Base-by-base conservation (phyloP, 2,797 vertebrate genomes). In the Manis crassicaudata region DNA sequence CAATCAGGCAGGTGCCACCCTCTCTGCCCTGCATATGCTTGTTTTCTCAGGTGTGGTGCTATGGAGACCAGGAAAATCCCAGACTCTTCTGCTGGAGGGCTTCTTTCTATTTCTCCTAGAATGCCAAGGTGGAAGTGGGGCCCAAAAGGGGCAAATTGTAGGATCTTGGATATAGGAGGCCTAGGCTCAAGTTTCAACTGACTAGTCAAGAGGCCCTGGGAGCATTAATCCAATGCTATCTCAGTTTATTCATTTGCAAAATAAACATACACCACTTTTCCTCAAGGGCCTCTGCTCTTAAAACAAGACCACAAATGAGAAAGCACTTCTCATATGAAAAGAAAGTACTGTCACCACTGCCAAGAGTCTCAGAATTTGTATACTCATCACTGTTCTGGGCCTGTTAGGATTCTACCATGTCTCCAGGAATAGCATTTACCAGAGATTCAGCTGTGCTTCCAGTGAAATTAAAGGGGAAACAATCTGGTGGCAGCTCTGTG, bases 171-270 rank as follows among this genome's bases (percentile, higher is more conserved):
- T 29, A 84, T 79, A 56, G 16, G 70, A 81, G 40, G 27, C 52
- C 46, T 85, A 20, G 79, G 56, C 10, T 76, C 27, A 40, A 8
- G 29, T 77, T 79, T 91, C 37, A 88, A 29, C 50, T 88, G 63
- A 80, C 23, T 21, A 37, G 58, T 54, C 67, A 40, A 14, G 21
- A 84, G 13, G 25, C 11, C 50, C 8, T 11, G 5, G 29, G 20
- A 73, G 8, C 16, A 52, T 27, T 32, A 13, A 85, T 29, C 29
- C 29, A 56, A 43, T 1, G 7, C 58, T n/a, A 37, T 18, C 65
- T 76, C 27, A 35, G 56, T 88, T 93, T 96, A 29, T 80, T 92
- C 43, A 88, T 72, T 46, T 96, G 37, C 73, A 94, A 89, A 83
- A 50, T 68, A 88, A 72, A 46, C 0, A 32, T 52, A 76, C 6